Conservation (phyloP, 2,113 vertebrate species). For the Tiliqua scincoides region DNA sequence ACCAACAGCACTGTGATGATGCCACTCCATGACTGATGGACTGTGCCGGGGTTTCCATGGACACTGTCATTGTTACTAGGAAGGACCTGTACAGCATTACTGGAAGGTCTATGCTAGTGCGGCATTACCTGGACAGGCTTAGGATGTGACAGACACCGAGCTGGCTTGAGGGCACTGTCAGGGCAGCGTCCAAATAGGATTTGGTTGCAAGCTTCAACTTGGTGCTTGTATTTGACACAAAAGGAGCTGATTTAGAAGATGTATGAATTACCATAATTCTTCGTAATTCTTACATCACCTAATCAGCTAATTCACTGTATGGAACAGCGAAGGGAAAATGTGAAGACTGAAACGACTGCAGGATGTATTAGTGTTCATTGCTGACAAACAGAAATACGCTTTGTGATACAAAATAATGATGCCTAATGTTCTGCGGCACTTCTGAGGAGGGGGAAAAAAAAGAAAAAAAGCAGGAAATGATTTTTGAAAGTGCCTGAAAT, state of each 20-base stretch:
- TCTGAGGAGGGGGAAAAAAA: neutral
- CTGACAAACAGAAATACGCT: neutral
- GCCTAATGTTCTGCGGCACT: neutral
- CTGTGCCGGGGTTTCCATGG: too few relatives aligned
- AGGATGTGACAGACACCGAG: too few relatives aligned
- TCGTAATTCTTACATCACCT: neutral
- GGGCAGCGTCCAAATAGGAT: too few relatives aligned
- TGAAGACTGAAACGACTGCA: neutral
- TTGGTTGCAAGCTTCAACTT: neutral
- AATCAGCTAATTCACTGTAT: neutral
- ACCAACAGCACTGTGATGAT: too few relatives aligned
- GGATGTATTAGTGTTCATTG: neutral
- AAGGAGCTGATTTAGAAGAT: neutral
- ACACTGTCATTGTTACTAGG: too few relatives aligned
- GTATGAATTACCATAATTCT: neutral
- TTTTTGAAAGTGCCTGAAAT: neutral
- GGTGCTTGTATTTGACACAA: neutral
- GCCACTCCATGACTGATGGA: too few relatives aligned
- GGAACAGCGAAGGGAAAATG: neutral
- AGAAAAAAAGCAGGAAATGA: neutral
- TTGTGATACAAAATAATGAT: neutral
- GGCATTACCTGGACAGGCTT: too few relatives aligned
- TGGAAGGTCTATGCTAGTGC: too few relatives aligned
- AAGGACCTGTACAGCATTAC: too few relatives aligned
- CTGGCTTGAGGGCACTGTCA: too few relatives aligned